Evolutionary conservation across 2,888 invertebrate species (phyloP).

Genomic region (Micropterix aruncella): DNA sequence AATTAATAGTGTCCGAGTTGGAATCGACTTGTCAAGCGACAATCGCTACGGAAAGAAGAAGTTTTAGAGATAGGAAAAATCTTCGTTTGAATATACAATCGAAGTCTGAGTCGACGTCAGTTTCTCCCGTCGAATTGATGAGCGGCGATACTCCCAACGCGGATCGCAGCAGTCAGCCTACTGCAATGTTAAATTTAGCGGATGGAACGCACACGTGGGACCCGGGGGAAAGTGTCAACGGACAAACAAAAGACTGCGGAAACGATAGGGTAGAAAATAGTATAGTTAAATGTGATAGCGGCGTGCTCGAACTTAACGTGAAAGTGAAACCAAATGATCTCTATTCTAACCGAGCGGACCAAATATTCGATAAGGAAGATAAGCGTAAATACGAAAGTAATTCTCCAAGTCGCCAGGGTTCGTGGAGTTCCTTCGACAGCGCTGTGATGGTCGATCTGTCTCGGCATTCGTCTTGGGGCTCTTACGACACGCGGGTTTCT

Average conservation of each 20-base stretch:
- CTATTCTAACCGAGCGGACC: conserved; percentile 56
- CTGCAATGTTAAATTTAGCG: conserved; percentile 17
- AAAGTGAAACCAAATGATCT: conserved; percentile 41
- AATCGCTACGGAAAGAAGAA: conserved; percentile 21
- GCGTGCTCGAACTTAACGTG: conserved; percentile 29
- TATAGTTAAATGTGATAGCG: conserved; percentile 39
- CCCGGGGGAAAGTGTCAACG: conserved; percentile 37
- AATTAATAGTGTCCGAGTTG: conserved; percentile 58
- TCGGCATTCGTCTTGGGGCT: conserved; percentile 72
- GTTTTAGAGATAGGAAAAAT: conserved; percentile 18
- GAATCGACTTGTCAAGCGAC: conserved; percentile 27
- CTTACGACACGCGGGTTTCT: conserved; percentile 54
- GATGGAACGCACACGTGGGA: conserved; percentile 53
- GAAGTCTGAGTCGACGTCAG: conserved; percentile 34
- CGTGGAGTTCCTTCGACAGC: conserved; percentile 68
- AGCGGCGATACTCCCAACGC: conserved; percentile 3
- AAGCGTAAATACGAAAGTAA: conserved; percentile 20
- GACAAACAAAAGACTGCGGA: conserved; percentile 19
- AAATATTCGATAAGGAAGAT: conserved; percentile 56
- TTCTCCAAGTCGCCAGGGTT: conserved; percentile 48
- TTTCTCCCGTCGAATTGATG: conserved; percentile 22
- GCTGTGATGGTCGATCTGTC: conserved; percentile 60
- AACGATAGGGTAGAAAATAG: conserved; percentile 21
- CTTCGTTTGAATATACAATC: conserved; percentile 40
- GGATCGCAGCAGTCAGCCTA: conserved; percentile 14